Evolutionary conservation across 1,140 invertebrate species (phyloP).

Genomic region (Achatina immaculata): DNA sequence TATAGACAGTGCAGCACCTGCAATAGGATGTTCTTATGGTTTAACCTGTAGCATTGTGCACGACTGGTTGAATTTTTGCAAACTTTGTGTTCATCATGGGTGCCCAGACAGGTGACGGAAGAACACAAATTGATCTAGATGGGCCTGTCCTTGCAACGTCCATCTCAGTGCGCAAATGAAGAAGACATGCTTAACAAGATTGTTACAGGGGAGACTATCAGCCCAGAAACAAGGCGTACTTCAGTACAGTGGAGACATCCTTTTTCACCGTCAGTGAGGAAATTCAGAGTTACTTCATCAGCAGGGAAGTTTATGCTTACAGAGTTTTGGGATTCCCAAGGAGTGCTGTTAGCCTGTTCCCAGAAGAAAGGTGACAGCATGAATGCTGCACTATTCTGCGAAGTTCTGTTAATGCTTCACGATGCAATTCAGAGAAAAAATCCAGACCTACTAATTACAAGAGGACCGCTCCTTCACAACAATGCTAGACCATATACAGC

Average conservation of each 20-base stretch:
- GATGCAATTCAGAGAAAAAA: conserved; percentile 1
- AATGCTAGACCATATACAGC: too few species aligned
- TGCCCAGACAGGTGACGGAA: background rate
- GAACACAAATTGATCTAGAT: background rate
- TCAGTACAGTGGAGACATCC: conserved; percentile 1
- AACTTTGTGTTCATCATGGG: background rate
- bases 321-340: background rate
- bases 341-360: background rate
- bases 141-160: background rate
- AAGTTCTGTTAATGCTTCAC: background rate
- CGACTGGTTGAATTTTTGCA: background rate
- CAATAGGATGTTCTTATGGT: too few species aligned
- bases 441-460: background rate
- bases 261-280: background rate
- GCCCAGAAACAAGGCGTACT: background rate
- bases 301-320: background rate
- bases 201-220: background rate
- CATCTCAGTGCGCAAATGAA: background rate
- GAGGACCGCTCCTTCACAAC: too few species aligned
- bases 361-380: conserved; percentile 12
- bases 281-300: background rate
- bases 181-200: conserved; percentile 3
- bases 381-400: background rate
- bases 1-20: too few species aligned
- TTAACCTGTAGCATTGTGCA: too few species aligned